Conservation (phyloP, 1,140 invertebrate species). For the Bombus pascuorum region DNA sequence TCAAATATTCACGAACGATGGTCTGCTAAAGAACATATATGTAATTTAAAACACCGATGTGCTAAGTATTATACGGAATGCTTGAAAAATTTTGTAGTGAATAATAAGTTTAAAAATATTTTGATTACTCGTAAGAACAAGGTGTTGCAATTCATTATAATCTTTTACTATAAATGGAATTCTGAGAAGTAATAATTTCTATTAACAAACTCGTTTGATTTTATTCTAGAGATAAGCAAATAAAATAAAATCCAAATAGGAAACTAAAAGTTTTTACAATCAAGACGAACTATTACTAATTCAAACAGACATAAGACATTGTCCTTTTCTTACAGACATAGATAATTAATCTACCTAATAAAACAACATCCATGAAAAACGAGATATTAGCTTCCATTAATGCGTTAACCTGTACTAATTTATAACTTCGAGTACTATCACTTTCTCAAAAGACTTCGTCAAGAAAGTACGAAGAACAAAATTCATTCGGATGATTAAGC, state of each 20-base stretch:
- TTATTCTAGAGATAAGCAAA: no score
- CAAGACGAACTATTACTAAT: background rate
- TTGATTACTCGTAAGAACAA: background rate
- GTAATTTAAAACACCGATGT: background rate
- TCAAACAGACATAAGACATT: background rate
- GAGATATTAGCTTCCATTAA: background rate
- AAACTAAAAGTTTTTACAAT: background rate
- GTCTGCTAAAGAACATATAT: background rate
- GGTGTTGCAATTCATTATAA: no score
- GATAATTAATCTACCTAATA: background rate
- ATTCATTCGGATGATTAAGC: constrained; percentile 6
- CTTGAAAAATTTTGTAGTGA: background rate
- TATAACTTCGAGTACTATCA: background rate
- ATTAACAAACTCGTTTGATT: background rate
- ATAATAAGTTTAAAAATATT: background rate
- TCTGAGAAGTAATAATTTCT: background rate
- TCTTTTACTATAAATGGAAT: no score
- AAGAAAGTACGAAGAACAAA: background rate
- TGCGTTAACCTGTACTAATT: background rate
- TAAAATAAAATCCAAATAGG: background rate
- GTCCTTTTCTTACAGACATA: background rate
- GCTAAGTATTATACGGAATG: background rate
- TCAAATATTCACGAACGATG: constrained; percentile 37
- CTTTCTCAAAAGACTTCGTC: background rate
- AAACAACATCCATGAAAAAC: background rate